Percentiles rank a stretch among this genome's conserved stretches.
Conservation (phyloP, 2,797 vertebrate genomes). For the Sebastes trivittatus region DNA sequence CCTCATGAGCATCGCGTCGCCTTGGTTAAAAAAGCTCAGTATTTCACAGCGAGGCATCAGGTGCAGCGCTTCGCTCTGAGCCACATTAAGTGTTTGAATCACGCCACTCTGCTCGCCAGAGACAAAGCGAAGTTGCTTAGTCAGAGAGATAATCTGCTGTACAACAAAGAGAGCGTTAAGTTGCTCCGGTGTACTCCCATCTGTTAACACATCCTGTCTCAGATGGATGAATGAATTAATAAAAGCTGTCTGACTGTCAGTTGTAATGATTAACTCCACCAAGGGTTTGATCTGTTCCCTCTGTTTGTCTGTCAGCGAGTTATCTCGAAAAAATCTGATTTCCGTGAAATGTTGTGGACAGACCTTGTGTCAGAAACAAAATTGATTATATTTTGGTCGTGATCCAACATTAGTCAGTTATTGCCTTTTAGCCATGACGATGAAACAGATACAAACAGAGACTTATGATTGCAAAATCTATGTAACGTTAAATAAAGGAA, state of each 20-base stretch:
- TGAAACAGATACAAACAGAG: background rate
- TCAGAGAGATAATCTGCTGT: conserved; percentile 51
- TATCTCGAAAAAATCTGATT: background rate
- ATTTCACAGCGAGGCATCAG: conserved; percentile 51
- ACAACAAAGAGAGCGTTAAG: conserved; percentile 14
- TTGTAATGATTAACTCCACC: conserved; percentile 18
- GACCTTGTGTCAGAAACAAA: background rate
- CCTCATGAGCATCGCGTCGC: conserved; percentile 16
- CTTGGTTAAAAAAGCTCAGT: conserved; percentile 7
- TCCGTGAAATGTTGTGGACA: background rate
- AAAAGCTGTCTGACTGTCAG: background rate
- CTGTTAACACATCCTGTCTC: conserved; percentile 44
- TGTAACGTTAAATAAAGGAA: background rate
- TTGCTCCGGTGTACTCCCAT: conserved; percentile 16
- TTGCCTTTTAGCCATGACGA: background rate
- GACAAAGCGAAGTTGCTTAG: conserved; percentile 37
- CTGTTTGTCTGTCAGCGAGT: background rate
- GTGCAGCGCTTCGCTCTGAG: conserved; percentile 43
- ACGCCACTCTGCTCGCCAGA: conserved; percentile 34
- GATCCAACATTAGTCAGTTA: background rate
- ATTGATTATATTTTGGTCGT: background rate
- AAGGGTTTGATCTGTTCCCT: background rate
- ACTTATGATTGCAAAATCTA: background rate
- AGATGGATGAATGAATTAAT: conserved; percentile 42
- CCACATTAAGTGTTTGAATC: conserved; percentile 54